Evolutionary conservation across 2,797 vertebrate genomes (phyloP).

Genomic region (Sebastes flavidus): DNA sequence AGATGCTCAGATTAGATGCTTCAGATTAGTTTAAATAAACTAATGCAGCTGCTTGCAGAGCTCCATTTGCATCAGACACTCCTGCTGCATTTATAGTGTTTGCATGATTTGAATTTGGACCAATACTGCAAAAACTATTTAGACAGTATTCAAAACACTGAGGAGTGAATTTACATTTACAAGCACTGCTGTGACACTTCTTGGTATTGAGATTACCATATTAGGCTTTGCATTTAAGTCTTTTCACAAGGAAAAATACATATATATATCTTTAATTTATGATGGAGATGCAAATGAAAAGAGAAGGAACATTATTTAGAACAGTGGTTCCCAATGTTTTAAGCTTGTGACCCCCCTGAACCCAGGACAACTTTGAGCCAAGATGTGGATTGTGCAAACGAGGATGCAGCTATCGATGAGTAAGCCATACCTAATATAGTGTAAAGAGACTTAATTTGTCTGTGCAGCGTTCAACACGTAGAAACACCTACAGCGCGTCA

Average conservation of each 20-base stretch:
- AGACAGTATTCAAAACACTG: background rate
- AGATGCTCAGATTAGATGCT: slow-evolving; percentile 41
- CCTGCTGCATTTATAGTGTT: background rate
- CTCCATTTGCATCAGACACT: background rate
- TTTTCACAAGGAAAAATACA: background rate
- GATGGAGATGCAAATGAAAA: background rate
- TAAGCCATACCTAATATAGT: slow-evolving; percentile 8
- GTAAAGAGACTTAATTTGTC: slow-evolving; percentile 22
- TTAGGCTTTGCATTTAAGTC: background rate
- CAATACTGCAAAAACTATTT: background rate
- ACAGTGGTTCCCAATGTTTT: background rate
- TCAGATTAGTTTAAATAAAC: slow-evolving; percentile 56
- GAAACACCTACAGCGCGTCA: slow-evolving; percentile 7
- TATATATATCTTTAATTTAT: background rate
- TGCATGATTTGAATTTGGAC: background rate
- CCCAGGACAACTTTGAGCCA: background rate
- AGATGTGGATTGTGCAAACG: background rate
- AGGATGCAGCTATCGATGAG: background rate
- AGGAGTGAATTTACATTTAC: background rate
- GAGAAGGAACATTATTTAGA: background rate
- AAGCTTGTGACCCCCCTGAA: background rate
- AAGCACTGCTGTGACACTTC: background rate
- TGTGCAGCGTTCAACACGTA: slow-evolving; percentile 40
- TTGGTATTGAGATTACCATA: background rate
- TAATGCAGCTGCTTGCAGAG: slow-evolving; percentile 15